Conservation (phyloP, 2,888 invertebrate species). For the Polydrusus cervinus region DNA sequence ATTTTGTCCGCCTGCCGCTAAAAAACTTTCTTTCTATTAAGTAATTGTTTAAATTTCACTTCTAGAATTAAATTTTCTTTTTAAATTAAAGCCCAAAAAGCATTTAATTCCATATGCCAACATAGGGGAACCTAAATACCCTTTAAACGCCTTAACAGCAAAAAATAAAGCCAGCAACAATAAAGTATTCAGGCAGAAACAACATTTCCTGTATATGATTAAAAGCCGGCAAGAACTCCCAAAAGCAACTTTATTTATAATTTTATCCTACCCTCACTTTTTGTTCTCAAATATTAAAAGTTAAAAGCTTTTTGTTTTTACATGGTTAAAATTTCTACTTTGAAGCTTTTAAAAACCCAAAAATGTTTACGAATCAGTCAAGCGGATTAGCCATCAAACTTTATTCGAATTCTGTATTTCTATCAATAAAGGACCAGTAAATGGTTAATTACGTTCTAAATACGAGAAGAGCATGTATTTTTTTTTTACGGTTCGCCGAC, state of each 20-base stretch:
- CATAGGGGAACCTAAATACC: too few species aligned
- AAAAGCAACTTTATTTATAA: conserved; percentile 6
- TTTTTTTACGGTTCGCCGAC: too few species aligned
- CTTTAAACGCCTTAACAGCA: neutral
- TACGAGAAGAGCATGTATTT: too few species aligned
- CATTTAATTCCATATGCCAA: neutral
- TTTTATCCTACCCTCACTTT: neutral
- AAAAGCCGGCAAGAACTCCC: neutral
- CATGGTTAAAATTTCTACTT: conserved; percentile 12
- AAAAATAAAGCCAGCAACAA: neutral
- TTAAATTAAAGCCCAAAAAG: neutral
- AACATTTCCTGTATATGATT: conserved; percentile 5
- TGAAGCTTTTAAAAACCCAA: neutral
- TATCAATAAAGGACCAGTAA: too few species aligned
- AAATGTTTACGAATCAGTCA: conserved; percentile 5
- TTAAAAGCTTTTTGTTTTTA: conserved; percentile 6
- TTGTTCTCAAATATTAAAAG: conserved; percentile 16
- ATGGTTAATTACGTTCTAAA: too few species aligned
- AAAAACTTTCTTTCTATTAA: too few species aligned
- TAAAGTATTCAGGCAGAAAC: conserved; percentile 3
- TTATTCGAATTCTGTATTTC: neutral
- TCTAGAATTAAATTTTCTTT: too few species aligned
- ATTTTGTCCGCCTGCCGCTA: too few species aligned
- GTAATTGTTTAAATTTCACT: too few species aligned
- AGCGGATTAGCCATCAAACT: neutral